These are phyloP conservation scores for Plebejus melissa DNA, from an alignment of 2,888 invertebrate genomes.

Conservation along the genomic window DNA sequence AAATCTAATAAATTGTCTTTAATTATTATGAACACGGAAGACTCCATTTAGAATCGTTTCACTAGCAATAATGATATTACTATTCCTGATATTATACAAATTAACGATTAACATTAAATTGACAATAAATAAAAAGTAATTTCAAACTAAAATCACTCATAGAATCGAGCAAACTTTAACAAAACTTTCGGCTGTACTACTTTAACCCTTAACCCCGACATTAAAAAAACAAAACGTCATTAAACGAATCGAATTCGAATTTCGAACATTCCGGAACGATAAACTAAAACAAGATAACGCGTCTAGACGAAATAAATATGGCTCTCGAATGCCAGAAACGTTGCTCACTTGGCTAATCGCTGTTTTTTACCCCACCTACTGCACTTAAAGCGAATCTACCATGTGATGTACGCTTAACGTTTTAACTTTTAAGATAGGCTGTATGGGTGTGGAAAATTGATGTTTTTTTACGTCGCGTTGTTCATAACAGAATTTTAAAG, in stretches of 20 bases:
- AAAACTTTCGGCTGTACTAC: not conserved
- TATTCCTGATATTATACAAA: not conserved
- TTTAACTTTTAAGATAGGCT: slow-evolving; percentile 16
- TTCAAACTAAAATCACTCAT: not conserved
- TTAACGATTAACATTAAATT: not conserved
- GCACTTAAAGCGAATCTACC: slow-evolving; percentile 64
- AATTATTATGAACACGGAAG: not conserved
- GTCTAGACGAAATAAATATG: slow-evolving; percentile 76
- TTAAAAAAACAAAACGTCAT: slow-evolving; percentile 19
- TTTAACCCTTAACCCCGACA: slow-evolving; percentile 1
- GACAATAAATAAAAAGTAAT: not conserved
- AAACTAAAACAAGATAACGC: slow-evolving; percentile 64
- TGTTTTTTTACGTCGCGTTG: not conserved
- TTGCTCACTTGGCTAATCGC: slow-evolving; percentile 77
- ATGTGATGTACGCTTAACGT: slow-evolving; percentile 13
- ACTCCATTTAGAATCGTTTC: not conserved
- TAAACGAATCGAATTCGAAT: slow-evolving; percentile 21
- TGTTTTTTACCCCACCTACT: slow-evolving; percentile 57
- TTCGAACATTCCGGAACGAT: slow-evolving; percentile 68
- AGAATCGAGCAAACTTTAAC: not conserved
- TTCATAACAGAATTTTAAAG: too few relatives aligned
- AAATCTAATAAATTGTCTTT: slow-evolving; percentile 8
- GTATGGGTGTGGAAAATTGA: not conserved
- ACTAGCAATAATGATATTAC: not conserved
- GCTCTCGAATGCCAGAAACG: slow-evolving; percentile 72